Evolutionary conservation across 2,888 invertebrate species (phyloP), one percentile per base, ranked within the genome.

Genomic region (Leptinotarsa tumamoca): DNA sequence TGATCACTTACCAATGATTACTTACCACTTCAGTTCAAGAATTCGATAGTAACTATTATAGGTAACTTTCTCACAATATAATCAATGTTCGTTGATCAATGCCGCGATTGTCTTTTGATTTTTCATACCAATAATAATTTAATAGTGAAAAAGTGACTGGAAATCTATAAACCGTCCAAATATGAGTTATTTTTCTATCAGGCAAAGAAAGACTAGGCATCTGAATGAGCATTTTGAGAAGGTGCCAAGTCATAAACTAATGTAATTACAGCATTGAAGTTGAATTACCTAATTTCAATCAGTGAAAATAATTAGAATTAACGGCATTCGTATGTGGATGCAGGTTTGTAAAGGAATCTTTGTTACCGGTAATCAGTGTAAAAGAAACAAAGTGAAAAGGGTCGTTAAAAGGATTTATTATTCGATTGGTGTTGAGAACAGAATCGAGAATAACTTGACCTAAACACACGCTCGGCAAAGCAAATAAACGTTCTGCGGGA

Each of bases 271-370:
- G 3, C 43, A 63, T 3, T 63, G 10, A 63, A 63, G 33, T 43
- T 63, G 63, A 43, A 63, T 63, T 43, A 43, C 33, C 63, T 18
- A 63, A 63, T 63, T 14, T 17, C 43, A 43, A 63, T 43, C 63
- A 43, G 2, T 63, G 33, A 63, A 63, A 63, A 33, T 63, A 63
- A 33, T 33, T n/a, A 43, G 33, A 27, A 63, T 63, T 43, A 43
- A 58, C 23, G 58, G 2, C 21, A 27, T 17, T 63, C 17, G 4
- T 33, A 17, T 33, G 63, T 63, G n/a, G 63, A n/a, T 43, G n/a
- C 33, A 13, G 10, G 15, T 63, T 63, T 63, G 15, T 63, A 3
- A 43, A 63, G 17, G 43, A 63, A 33, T 21, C 14, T n/a, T 33
- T 63, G 63, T 63, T 63, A 43, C 17, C 33, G 5, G 43, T 33